Evolutionary conservation across 2,888 invertebrate genomes (phyloP).

Genomic region (Pollenia amentaria): DNA sequence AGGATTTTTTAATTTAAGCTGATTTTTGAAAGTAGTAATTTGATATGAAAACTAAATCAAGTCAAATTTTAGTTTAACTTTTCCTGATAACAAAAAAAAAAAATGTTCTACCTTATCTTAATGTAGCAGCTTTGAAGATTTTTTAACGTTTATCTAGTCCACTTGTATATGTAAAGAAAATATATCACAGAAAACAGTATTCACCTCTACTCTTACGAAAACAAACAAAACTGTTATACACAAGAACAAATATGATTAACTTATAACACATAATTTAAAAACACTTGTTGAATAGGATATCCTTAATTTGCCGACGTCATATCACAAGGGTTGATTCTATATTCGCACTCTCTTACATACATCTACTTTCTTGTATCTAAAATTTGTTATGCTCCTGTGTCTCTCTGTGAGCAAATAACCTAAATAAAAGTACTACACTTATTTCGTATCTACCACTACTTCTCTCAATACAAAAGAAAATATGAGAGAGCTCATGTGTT

Average conservation of each 20-base stretch:
- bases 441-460: conserved; percentile 35
- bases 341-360: not conserved
- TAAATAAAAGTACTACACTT: conserved; percentile 24
- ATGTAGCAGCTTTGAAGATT: too few species aligned
- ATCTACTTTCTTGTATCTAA: not conserved
- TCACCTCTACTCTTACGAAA: not conserved
- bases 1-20: too few species aligned
- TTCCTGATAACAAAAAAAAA: too few species aligned
- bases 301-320: not conserved
- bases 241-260: not conserved
- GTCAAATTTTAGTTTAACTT: too few species aligned
- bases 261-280: not conserved
- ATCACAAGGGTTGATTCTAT: not conserved
- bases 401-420: conserved; percentile 50
- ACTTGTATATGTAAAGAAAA: too few species aligned
- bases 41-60: too few species aligned
- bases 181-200: not conserved
- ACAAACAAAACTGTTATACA: conserved; percentile 52
- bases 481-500: not conserved
- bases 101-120: too few species aligned
- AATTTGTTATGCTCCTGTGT: not conserved
- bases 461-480: conserved; percentile 9
- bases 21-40: too few species aligned
- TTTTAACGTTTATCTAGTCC: too few species aligned
- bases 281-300: conserved; percentile 48